Base-by-base conservation (phyloP, 2,888 invertebrate genomes). In the Heliconius erato region DNA sequence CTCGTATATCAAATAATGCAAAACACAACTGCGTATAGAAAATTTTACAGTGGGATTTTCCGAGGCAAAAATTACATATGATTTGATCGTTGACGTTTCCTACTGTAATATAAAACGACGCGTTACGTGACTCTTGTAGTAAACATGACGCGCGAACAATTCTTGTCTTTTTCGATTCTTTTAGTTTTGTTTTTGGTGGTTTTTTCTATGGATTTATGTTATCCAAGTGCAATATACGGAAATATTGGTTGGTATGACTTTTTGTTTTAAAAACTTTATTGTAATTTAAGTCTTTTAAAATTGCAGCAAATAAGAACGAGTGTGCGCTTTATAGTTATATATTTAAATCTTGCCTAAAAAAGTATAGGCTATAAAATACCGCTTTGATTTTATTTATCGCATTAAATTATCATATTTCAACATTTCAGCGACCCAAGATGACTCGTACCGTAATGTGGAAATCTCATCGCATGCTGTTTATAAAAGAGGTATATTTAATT, bases 51-150 rank as follows among this genome's bases (percentile, higher is more conserved):
- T 63, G 76, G 76, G n/a, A 76, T 76, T 76, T 76, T 76, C 76
- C 76, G 26, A 63, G 76, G 5, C 63, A 63, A 35, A 76, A 76
- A 76, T 76, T 76, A 76, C 76, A 76, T 76, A 76, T 76, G 63
- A 76, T 76, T 76, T 63, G 63, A 76, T 63, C 63, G 63, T 76
- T 26, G 76, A 76, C 76, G 63, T 26, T 76, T 63, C 32, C 40
- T 16, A 49, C 63, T 23, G 26, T 63, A 63, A 76, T 76, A 76
- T 63, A 76, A 63, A 63, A n/a, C 63, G 76, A 26, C 63, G 32
- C 2, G 63, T 76, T 63, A 76, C 76, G 26, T 76, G 63, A 76
- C 63, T 76, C 63, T 63, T 63, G 35, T 76, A 76, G 63, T 76
- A 26, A 76, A 63, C 76, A 76, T 76, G 76, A 63, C 35, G 35